Percentiles rank a stretch among this genome's conserved stretches.
phyloP scores from a whole-genome alignment of 2,113 vertebrate species.

The Callipepla squamata region DNA sequence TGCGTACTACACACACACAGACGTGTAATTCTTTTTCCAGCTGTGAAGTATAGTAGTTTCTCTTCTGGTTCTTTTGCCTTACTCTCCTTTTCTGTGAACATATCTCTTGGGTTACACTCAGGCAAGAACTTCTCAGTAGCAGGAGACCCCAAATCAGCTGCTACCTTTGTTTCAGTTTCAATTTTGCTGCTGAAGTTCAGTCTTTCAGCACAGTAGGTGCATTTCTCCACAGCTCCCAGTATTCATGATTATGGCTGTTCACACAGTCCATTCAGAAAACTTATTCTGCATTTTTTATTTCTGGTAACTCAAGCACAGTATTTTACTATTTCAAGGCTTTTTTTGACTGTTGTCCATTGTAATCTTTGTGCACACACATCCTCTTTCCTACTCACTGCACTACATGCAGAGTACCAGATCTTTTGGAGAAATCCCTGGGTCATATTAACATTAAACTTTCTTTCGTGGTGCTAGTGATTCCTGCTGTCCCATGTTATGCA shows the following conservation, averaged over 20 bases:
- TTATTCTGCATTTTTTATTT: background rate
- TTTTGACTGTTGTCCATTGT: background rate
- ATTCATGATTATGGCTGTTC: background rate
- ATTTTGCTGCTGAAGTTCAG: background rate
- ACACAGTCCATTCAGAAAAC: background rate
- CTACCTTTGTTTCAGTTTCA: background rate
- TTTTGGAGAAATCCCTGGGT: background rate
- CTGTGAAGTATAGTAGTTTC: background rate
- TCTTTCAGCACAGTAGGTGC: background rate
- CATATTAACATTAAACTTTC: background rate
- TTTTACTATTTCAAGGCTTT: background rate
- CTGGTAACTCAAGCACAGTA: background rate
- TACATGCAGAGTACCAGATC: background rate
- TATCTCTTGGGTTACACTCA: background rate
- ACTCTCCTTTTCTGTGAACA: background rate
- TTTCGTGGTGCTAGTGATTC: background rate
- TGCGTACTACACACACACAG: background rate
- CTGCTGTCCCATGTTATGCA: background rate
- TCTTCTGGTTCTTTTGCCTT: background rate
- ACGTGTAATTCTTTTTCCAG: background rate
- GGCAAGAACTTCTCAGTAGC: background rate
- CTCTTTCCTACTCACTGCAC: background rate
- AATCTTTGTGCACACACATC: accelerated
- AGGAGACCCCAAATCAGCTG: background rate
- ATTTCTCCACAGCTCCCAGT: background rate